Conservation (phyloP, 2,113 vertebrate species). For the Anoura caudifer region DNA sequence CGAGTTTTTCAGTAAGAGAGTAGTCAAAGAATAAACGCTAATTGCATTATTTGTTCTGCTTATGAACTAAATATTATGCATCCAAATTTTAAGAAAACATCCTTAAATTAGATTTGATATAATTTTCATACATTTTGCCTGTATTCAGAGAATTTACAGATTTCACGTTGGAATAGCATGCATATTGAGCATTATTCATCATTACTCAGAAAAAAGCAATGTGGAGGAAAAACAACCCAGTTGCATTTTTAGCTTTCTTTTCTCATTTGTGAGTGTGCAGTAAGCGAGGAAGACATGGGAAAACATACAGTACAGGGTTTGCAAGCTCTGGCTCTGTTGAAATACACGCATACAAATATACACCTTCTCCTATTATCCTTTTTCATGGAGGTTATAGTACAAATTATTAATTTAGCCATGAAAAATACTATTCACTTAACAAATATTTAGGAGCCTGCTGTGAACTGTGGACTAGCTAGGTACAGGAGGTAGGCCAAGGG, state of each 20-base stretch:
- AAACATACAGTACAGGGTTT: constrained; percentile 23
- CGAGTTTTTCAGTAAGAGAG: constrained; percentile 70
- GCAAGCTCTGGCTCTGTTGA: background rate
- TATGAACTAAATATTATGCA: constrained; percentile 57
- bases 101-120: constrained; percentile 56
- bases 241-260: constrained; percentile 43
- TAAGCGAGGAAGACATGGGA: background rate
- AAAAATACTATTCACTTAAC: background rate
- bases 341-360: background rate
- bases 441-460: background rate
- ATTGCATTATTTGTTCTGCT: constrained; percentile 72
- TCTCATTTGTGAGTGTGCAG: constrained; percentile 43
- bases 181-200: constrained; percentile 39
- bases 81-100: constrained; percentile 61
- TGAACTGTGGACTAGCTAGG: background rate
- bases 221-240: constrained; percentile 20
- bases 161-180: constrained; percentile 39
- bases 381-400: background rate
- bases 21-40: constrained; percentile 72
- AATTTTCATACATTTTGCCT: constrained; percentile 66
- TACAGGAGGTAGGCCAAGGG: background rate
- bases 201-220: constrained; percentile 39
- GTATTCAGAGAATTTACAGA: constrained; percentile 44
- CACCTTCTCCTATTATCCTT: background rate
- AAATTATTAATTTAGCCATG: background rate